Evolutionary conservation across 2,113 vertebrate species (phyloP).

Genomic region (Oreotragus oreotragus): DNA sequence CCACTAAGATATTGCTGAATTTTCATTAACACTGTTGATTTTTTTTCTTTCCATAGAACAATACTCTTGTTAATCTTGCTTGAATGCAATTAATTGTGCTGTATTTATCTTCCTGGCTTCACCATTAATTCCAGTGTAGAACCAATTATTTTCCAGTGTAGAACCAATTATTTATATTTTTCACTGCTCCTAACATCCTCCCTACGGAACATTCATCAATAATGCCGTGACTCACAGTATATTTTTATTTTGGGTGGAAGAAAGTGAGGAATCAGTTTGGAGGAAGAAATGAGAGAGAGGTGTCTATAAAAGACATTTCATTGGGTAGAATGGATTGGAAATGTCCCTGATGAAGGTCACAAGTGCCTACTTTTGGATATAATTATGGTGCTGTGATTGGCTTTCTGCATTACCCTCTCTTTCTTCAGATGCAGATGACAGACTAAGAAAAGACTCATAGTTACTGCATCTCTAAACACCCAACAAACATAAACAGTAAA

Average conservation of each 20-base stretch:
- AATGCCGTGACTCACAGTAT: neutral
- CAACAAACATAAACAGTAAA: neutral
- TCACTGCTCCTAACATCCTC: neutral
- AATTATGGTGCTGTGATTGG: neutral
- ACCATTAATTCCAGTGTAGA: conserved; percentile 3
- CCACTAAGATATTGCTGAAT: conserved; percentile 41
- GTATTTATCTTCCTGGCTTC: conserved; percentile 35
- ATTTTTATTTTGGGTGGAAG: conserved; percentile 4
- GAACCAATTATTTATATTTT: neutral
- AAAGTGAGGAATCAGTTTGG: neutral
- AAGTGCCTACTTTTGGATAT: neutral
- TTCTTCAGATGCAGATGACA: conserved; percentile 20
- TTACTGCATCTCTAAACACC: neutral
- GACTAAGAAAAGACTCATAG: conserved; percentile 14
- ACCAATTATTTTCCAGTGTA: neutral
- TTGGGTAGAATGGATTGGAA: neutral
- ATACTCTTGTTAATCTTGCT: conserved; percentile 9
- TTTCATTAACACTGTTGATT: conserved; percentile 37
- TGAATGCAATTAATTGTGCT: conserved; percentile 23
- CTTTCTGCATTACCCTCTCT: neutral
- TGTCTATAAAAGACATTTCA: neutral
- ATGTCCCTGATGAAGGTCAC: neutral
- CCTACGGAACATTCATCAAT: neutral
- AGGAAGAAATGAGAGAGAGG: neutral
- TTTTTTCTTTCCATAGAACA: neutral